Percentiles rank a stretch among this genome's conserved stretches.
Conservation (phyloP, 30 jellyfish, hydroid and myxozoan genomes). For the Chrysaora quinquecirrha region DNA sequence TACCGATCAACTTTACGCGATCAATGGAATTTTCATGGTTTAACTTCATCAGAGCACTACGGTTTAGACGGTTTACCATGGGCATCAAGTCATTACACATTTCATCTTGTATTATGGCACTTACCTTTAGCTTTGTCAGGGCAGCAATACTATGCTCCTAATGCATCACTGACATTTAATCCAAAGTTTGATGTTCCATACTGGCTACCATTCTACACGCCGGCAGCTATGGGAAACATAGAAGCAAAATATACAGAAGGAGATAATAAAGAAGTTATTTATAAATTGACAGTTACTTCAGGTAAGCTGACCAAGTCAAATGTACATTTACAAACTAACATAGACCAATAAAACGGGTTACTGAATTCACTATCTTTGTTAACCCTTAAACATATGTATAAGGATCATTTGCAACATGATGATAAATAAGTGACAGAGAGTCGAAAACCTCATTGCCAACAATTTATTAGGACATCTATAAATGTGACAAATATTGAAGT, state of each 20-base stretch:
- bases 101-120: slow-evolving; percentile 96
- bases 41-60: slow-evolving; percentile 91
- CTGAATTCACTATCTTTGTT: too few species aligned
- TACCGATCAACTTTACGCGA: slow-evolving; percentile 92
- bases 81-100: slow-evolving; percentile 98
- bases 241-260: slow-evolving; percentile 65
- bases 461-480: too few species aligned
- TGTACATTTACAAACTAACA: background rate
- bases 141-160: slow-evolving; percentile 91
- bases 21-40: slow-evolving; percentile 98
- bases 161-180: slow-evolving; percentile 80
- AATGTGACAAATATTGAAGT: too few species aligned
- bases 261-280: slow-evolving; percentile 53
- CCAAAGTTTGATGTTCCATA: slow-evolving; percentile 93
- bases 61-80: slow-evolving; percentile 99
- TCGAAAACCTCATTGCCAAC: too few species aligned
- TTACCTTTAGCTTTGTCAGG: slow-evolving; percentile 97
- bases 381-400: too few species aligned
- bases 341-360: background rate
- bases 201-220: slow-evolving; percentile 95
- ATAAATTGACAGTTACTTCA: slow-evolving; percentile 80
- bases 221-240: slow-evolving; percentile 87
- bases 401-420: too few species aligned
- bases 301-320: slow-evolving; percentile 76
- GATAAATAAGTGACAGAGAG: too few species aligned